A percentile compares a stretch with the other conserved stretches of the same genome.
phyloP scores from a whole-genome alignment of 2,113 vertebrate species.

The Syngnathus typhle region DNA sequence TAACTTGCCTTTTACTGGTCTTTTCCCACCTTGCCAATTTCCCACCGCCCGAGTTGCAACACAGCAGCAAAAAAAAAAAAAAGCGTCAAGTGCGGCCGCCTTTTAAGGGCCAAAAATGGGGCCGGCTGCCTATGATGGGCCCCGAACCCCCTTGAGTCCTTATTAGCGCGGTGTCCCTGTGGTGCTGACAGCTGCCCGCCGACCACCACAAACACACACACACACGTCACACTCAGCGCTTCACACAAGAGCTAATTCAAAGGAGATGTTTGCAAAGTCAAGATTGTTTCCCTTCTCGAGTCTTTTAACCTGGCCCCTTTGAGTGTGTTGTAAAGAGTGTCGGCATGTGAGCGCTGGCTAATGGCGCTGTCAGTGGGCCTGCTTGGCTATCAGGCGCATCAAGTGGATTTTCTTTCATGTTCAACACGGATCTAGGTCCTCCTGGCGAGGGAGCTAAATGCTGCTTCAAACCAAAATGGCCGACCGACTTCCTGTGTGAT shows the following conservation, averaged over 20 bases:
- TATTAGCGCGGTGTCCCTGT: slow-evolving; percentile 70
- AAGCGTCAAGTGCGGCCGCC: slow-evolving; percentile 49
- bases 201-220: slow-evolving; percentile 50
- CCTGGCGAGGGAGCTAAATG: slow-evolving; percentile 54
- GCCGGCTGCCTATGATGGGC: slow-evolving; percentile 60
- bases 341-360: slow-evolving; percentile 50
- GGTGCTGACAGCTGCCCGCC: slow-evolving; percentile 70
- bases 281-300: slow-evolving; percentile 6
- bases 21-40: neutral
- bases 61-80: slow-evolving; percentile 42
- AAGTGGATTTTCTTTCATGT: slow-evolving; percentile 52
- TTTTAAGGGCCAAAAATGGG: slow-evolving; percentile 53
- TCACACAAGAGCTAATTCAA: slow-evolving; percentile 19
- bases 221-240: slow-evolving; percentile 27
- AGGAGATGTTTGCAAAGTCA: slow-evolving; percentile 26
- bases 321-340: slow-evolving; percentile 55
- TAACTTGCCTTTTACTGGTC: neutral
- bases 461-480: slow-evolving; percentile 8
- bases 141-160: slow-evolving; percentile 58
- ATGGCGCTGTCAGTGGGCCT: slow-evolving; percentile 64
- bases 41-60: neutral
- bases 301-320: slow-evolving; percentile 31
- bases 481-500: neutral
- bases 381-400: slow-evolving; percentile 56
- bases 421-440: slow-evolving; percentile 59